Evolutionary conservation across 2,113 vertebrate genomes (phyloP), one percentile per base, ranked within the genome.

Genomic region (Pipa parva): DNA sequence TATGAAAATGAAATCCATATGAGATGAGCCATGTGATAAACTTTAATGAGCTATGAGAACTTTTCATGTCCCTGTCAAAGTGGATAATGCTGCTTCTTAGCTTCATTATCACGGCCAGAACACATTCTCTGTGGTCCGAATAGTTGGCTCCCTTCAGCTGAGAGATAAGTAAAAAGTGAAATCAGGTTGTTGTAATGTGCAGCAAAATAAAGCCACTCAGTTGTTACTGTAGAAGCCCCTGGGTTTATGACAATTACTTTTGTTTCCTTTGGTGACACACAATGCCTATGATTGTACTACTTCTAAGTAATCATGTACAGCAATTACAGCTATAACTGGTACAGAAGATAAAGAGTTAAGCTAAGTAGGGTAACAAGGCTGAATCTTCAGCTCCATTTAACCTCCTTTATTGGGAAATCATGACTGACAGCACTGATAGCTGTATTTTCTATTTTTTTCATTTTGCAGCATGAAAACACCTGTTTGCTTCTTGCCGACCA

Each of bases 131-230:
- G 71, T 58, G 77, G 73, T 69, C 81, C 46, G 65, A 69, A 75
- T 69, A 60, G 75, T 33, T 73, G 76, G 77, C 75, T 76, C 77
- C 79, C 81, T 86, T 79, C 76, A 72, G 22, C 83, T 78, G 76
- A 76, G 74, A 77, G 78, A 82, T 79, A 78, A 88, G 82, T 78
- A 85, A 74, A 84, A 85, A 83, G 84, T 81, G 83, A 85, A 84
- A 84, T 79, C 61, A 77, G 67, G 81, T 74, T 78, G 74, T 72
- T 85, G 73, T 79, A 76, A 81, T 71, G 69, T 76, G 74, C 75
- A 72, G 80, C 72, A 74, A 83, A 80, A 88, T 82, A 79, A 86
- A 87, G 82, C 77, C 82, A 78, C 80, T 71, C 17, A 13, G 33
- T 72, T 72, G 75, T 63, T 80, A 72, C 55, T 80, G 63, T 71